These are phyloP conservation scores for Troides oblongomaculatus DNA, from an alignment of 2,888 invertebrate species.

Conservation along the genomic window DNA sequence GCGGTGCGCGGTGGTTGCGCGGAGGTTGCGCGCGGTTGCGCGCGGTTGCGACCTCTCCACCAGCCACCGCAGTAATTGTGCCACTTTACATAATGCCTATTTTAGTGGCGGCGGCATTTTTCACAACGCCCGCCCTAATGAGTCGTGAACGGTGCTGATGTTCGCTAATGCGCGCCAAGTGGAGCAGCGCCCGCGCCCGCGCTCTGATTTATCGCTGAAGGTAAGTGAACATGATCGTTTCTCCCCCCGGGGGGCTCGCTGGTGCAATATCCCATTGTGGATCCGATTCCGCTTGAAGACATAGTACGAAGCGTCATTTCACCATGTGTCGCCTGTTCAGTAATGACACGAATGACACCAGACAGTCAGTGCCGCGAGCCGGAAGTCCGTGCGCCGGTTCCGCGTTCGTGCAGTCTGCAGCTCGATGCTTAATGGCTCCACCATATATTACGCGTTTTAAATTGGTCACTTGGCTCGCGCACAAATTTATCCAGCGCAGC, in stretches of 20 bases:
- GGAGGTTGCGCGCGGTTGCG: constrained; percentile 34
- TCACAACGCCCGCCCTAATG: constrained; percentile 66
- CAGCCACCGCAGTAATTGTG: constrained; percentile 72
- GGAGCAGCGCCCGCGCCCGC: constrained; percentile 44
- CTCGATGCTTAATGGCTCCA: constrained; percentile 33
- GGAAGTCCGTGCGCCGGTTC: no score
- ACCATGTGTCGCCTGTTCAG: no score
- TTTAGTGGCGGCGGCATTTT: constrained; percentile 72
- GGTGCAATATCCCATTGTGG: no score
- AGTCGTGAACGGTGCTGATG: constrained; percentile 69
- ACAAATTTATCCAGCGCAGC: background rate
- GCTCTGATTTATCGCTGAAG: constrained; percentile 54
- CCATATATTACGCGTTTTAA: background rate
- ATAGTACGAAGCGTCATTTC: no score
- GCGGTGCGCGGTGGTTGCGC: background rate
- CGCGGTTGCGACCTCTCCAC: constrained; percentile 44
- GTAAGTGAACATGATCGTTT: constrained; percentile 53
- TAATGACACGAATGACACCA: no score
- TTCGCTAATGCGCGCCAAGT: constrained; percentile 53
- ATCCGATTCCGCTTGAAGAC: no score
- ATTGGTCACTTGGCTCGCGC: background rate
- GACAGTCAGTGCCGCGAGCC: no score
- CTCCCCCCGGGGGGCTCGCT: no score
- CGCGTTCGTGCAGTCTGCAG: constrained; percentile 32
- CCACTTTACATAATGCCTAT: constrained; percentile 79